These are phyloP conservation scores for Oophaga pumilio DNA, from an alignment of 2,113 vertebrate genomes.

Conservation along the genomic window DNA sequence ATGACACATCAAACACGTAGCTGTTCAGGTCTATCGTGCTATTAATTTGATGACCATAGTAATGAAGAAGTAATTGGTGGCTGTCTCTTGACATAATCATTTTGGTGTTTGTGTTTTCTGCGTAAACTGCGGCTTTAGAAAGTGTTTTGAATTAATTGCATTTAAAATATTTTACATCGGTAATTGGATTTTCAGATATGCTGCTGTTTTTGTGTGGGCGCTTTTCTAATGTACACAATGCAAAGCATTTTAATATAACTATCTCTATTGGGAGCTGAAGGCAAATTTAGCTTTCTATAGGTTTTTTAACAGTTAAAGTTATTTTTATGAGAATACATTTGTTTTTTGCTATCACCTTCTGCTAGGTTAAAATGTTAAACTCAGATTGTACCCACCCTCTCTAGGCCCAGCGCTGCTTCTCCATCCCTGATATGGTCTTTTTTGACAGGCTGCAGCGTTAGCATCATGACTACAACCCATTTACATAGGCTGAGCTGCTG, in stretches of 20 bases:
- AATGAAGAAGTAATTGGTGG: slow-evolving; percentile 52
- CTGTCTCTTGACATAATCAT: slow-evolving; percentile 43
- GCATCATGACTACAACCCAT: no score
- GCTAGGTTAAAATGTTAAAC: no score
- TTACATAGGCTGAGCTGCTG: no score
- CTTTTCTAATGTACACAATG: not conserved
- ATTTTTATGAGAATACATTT: no score
- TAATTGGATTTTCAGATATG: slow-evolving; percentile 14
- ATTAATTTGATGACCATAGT: slow-evolving; percentile 32
- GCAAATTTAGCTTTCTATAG: not conserved
- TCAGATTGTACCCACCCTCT: no score
- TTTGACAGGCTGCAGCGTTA: no score
- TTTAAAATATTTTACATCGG: slow-evolving; percentile 28
- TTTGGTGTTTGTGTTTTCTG: slow-evolving; percentile 19
- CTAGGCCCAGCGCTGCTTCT: no score
- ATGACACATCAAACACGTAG: slow-evolving; percentile 40
- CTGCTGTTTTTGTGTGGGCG: not conserved
- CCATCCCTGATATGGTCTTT: no score
- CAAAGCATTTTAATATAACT: not conserved
- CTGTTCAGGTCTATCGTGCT: slow-evolving; percentile 22
- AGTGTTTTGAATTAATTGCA: slow-evolving; percentile 15
- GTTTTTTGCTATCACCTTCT: no score
- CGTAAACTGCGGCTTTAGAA: slow-evolving; percentile 9
- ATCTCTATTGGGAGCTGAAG: not conserved
- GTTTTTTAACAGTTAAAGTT: not conserved